phyloP scores from a whole-genome alignment of 2,888 invertebrate species.

The Agrochola litura region DNA sequence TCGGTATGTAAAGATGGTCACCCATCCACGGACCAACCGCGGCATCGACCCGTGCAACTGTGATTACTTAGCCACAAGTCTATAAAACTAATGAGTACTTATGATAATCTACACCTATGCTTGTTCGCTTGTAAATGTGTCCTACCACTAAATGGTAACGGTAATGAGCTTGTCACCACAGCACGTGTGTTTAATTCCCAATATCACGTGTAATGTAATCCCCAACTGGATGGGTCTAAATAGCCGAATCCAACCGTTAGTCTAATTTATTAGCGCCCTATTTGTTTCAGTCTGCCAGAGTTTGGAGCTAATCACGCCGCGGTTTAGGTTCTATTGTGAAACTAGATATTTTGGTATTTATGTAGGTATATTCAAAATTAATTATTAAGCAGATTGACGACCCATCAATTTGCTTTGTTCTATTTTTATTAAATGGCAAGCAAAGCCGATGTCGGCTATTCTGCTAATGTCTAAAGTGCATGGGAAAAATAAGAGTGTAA shows the following conservation, averaged over 20 bases:
- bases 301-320: slow-evolving; percentile 36
- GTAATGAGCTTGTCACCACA: slow-evolving; percentile 38
- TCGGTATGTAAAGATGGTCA: too few species aligned
- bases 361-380: background rate
- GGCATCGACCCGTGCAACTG: too few species aligned
- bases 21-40: too few species aligned
- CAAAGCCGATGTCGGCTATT: too few species aligned
- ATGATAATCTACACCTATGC: background rate
- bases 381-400: background rate
- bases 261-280: slow-evolving; percentile 45
- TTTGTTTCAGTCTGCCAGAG: slow-evolving; percentile 36
- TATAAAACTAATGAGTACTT: background rate
- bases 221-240: background rate
- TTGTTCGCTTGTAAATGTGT: slow-evolving; percentile 4
- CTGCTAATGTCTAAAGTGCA: too few species aligned
- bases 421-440: too few species aligned
- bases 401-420: background rate
- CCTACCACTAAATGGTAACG: background rate
- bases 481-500: too few species aligned
- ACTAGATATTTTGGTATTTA: background rate
- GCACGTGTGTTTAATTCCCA: slow-evolving; percentile 9
- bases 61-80: background rate
- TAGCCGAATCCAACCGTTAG: slow-evolving; percentile 32
- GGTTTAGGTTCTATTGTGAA: slow-evolving; percentile 17
- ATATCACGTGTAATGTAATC: slow-evolving; percentile 24